Evolutionary conservation across 2,888 invertebrate genomes (phyloP).

Genomic region (Chymomyza procnemis): DNA sequence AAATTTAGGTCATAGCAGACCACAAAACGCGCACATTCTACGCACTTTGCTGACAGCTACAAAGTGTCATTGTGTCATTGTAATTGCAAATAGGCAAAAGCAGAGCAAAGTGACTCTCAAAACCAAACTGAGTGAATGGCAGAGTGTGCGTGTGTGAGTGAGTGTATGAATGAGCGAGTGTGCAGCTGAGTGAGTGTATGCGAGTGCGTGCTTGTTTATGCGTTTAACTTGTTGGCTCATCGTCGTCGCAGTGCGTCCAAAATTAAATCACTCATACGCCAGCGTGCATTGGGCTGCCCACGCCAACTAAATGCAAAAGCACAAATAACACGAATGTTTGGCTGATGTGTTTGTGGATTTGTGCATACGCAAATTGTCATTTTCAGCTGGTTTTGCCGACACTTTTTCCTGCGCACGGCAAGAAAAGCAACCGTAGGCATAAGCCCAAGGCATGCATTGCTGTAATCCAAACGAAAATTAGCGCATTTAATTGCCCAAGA

Average conservation of each 20-base stretch:
- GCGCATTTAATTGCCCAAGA: slow-evolving; percentile 73
- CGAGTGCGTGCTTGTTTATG: not conserved
- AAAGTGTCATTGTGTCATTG: slow-evolving; percentile 76
- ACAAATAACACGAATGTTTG: not conserved
- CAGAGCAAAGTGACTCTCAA: not conserved
- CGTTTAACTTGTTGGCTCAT: slow-evolving; percentile 3
- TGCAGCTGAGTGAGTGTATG: slow-evolving; percentile 38
- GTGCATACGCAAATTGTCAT: slow-evolving; percentile 42
- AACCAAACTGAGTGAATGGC: not conserved
- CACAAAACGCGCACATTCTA: slow-evolving; percentile 30
- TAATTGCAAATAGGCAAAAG: slow-evolving; percentile 73
- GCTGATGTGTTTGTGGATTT: not conserved
- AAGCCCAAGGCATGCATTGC: not conserved
- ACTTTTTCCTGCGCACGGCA: slow-evolving; percentile 9
- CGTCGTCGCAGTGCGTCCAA: slow-evolving; percentile 11
- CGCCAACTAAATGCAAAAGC: slow-evolving; percentile 37
- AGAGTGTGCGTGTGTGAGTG: not conserved
- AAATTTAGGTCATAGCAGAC: slow-evolving; percentile 67
- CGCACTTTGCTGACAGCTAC: slow-evolving; percentile 35
- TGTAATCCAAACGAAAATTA: slow-evolving; percentile 58
- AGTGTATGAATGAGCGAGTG: not conserved
- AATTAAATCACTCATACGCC: slow-evolving; percentile 57
- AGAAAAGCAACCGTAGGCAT: not conserved
- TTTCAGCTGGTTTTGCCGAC: slow-evolving; percentile 4
- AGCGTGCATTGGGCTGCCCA: slow-evolving; percentile 61